Conservation (phyloP, 2,113 vertebrate species). For the Casuarius casuarius region DNA sequence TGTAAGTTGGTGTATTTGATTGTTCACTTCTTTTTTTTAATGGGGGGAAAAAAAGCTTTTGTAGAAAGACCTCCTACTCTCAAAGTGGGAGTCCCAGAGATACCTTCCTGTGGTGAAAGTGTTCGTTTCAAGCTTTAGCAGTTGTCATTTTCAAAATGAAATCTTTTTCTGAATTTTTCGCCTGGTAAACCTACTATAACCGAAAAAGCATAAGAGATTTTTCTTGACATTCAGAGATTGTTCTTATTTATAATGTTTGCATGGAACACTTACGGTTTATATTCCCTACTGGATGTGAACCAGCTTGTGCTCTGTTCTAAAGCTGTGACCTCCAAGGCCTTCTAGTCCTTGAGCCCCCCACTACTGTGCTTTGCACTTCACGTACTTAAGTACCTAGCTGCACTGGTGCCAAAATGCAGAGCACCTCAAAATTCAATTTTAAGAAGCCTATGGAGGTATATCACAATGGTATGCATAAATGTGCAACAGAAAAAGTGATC, state of each 20-base stretch:
- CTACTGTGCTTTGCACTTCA: not conserved
- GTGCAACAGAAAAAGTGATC: not conserved
- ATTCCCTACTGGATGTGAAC: not conserved
- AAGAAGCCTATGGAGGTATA: not conserved
- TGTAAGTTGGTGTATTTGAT: not conserved
- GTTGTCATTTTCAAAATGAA: not conserved
- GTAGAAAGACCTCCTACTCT: not conserved
- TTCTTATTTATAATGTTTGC: not conserved
- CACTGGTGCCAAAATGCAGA: not conserved
- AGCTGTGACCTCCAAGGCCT: not conserved
- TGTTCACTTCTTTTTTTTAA: accelerated
- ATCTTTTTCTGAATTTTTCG: not conserved
- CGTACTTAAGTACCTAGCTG: not conserved
- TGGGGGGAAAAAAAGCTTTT: not conserved
- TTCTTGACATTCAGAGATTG: not conserved
- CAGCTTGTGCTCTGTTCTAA: not conserved
- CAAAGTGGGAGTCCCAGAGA: not conserved
- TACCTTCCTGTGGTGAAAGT: not conserved
- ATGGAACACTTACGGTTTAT: not conserved
- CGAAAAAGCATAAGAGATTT: not conserved
- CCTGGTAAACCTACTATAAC: not conserved
- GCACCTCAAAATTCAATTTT: not conserved
- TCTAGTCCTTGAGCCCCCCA: not conserved
- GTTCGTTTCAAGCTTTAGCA: not conserved
- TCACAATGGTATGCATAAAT: accelerated